Evolutionary conservation across 2,888 invertebrate genomes (phyloP).

Genomic region (Leptinotarsa tumamoca): DNA sequence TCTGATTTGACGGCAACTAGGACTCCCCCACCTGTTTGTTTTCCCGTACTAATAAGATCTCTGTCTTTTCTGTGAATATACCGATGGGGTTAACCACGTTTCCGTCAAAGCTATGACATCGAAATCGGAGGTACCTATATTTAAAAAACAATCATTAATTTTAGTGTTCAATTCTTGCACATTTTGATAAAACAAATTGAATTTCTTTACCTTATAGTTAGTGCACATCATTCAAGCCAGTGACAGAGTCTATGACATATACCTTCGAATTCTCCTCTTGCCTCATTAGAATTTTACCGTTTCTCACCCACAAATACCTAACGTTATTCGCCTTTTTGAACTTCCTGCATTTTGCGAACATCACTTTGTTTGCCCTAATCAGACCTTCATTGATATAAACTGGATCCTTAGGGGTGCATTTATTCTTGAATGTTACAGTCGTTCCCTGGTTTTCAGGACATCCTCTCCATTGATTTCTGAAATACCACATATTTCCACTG

Average conservation of each 20-base stretch:
- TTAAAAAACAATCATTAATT: constrained; percentile 17
- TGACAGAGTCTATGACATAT: no score
- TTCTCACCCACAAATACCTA: neutral
- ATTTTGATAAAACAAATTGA: constrained; percentile 16
- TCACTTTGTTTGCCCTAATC: no score
- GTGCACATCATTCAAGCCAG: no score
- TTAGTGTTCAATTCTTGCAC: constrained; percentile 3
- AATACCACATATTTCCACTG: constrained; percentile 1
- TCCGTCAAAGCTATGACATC: constrained; percentile 20
- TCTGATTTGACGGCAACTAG: constrained; percentile 23
- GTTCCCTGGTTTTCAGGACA: neutral
- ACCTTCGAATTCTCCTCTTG: neutral
- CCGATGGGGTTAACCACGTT: constrained; percentile 20
- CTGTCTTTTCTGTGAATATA: constrained; percentile 11
- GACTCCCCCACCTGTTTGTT: constrained; percentile 11
- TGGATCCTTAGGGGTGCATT: no score
- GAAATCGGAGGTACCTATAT: constrained; percentile 16
- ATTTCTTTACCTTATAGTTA: neutral
- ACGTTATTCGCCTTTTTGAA: neutral
- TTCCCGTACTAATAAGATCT: constrained; percentile 19
- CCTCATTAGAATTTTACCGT: neutral
- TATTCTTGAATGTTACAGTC: no score
- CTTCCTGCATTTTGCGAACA: no score
- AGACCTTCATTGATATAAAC: no score
- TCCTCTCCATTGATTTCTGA: neutral